These are phyloP conservation scores for Orestias chungarensis DNA, from an alignment of 2,797 vertebrate genomes.

Conservation along the genomic window DNA sequence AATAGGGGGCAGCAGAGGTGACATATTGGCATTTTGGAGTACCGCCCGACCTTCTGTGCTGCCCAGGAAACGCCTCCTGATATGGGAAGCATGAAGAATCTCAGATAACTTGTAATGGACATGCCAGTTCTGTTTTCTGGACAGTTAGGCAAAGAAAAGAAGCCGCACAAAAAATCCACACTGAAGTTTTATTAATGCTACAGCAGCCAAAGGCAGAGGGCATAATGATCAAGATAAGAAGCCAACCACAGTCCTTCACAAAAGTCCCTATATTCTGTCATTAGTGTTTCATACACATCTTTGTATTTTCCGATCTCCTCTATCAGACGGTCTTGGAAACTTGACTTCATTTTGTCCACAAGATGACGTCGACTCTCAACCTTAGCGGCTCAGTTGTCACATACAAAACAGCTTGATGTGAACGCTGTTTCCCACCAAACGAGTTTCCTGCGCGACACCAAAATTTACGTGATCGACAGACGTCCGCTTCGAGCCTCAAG, in stretches of 20 bases:
- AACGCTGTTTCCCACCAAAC: too few relatives aligned
- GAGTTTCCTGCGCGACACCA: too few relatives aligned
- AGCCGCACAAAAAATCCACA: not conserved
- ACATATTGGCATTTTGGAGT: conserved; percentile 88
- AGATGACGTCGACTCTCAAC: too few relatives aligned
- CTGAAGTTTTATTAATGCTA: not conserved
- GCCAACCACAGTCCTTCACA: not conserved
- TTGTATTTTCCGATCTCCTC: too few relatives aligned
- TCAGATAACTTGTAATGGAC: not conserved
- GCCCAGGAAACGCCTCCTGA: conserved; percentile 42
- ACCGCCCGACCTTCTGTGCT: conserved; percentile 37
- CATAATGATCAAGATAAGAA: not conserved
- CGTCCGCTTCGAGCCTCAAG: too few relatives aligned
- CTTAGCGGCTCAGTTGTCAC: too few relatives aligned
- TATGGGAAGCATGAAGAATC: not conserved
- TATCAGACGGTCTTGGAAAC: too few relatives aligned
- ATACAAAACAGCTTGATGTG: too few relatives aligned
- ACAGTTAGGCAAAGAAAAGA: not conserved
- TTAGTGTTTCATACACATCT: too few relatives aligned
- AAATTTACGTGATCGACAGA: too few relatives aligned
- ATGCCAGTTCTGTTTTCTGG: not conserved
- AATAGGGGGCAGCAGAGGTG: conserved; percentile 72
- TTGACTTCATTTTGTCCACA: too few relatives aligned
- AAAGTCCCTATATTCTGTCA: too few relatives aligned
- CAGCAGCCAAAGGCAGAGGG: not conserved